Conservation (phyloP, 2,797 vertebrate species). For the Echiichthys vipera region DNA sequence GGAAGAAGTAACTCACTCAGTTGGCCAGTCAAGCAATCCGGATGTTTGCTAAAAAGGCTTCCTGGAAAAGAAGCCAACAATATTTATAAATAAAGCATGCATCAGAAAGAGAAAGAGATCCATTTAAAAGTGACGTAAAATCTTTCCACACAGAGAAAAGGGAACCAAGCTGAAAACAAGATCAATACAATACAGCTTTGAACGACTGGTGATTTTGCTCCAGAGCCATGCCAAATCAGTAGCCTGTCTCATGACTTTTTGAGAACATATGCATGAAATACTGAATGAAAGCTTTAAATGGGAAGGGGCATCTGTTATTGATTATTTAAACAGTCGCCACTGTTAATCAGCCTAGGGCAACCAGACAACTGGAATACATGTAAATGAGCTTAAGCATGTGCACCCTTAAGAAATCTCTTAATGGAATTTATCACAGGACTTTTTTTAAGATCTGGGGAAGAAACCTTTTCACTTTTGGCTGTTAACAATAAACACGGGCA, state of each 20-base stretch:
- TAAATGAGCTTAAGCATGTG: neutral
- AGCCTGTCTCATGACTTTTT: slow-evolving; percentile 37
- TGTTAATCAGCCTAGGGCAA: neutral
- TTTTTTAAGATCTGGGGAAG: neutral
- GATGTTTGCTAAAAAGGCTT: neutral
- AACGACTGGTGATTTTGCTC: neutral
- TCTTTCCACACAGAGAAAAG: neutral
- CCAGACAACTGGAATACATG: neutral
- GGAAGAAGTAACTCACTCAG: neutral
- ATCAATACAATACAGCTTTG: neutral
- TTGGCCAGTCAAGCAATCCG: neutral
- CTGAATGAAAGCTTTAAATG: neutral
- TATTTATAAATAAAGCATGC: neutral
- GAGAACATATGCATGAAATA: slow-evolving; percentile 10
- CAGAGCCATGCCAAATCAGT: slow-evolving; percentile 10
- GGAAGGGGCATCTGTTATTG: slow-evolving; percentile 4
- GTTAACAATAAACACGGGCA: neutral
- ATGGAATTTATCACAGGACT: slow-evolving; percentile 3
- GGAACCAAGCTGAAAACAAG: slow-evolving; percentile 1
- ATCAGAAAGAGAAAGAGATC: neutral
- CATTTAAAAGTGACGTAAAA: neutral
- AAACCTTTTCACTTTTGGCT: neutral
- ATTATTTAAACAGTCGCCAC: neutral
- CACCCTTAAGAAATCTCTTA: neutral
- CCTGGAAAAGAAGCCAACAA: neutral